Percentiles rank a stretch among this genome's conserved stretches.
phyloP scores from a whole-genome alignment of 2,797 vertebrate genomes.

The Oophaga sylvatica region DNA sequence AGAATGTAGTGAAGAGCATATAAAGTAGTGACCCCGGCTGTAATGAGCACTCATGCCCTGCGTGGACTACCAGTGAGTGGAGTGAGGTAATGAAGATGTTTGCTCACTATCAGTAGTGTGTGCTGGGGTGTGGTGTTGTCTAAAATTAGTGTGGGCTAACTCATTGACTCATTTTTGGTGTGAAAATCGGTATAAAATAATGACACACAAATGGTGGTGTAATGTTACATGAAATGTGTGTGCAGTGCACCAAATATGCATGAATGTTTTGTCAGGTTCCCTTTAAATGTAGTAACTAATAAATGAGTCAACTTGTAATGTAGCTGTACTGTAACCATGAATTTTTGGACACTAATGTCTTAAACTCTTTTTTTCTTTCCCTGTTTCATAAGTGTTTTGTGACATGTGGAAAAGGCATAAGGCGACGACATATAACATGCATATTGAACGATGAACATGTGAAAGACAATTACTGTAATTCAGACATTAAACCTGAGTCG shows the following conservation, averaged over 20 bases:
- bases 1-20: constrained; percentile 83
- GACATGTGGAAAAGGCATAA: constrained; percentile 89
- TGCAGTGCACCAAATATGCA: no score
- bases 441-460: constrained; percentile 79
- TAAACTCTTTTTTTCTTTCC: background rate
- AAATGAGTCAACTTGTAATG: background rate
- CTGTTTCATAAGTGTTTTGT: constrained; percentile 81
- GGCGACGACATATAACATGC: constrained; percentile 87
- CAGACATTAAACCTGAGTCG: constrained; percentile 78
- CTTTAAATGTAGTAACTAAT: background rate
- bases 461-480: constrained; percentile 84
- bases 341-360: background rate
- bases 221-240: no score
- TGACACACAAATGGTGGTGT: no score
- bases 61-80: constrained; percentile 89
- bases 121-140: no score
- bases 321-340: background rate
- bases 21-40: constrained; percentile 76
- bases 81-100: constrained; percentile 81
- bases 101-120: no score
- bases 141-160: no score
- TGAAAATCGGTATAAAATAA: no score
- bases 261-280: no score
- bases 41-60: constrained; percentile 85
- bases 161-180: no score